Evolutionary conservation across 2,113 vertebrate species (phyloP), one percentile per base, ranked within the genome.

Genomic region (Crotalus horridus): DNA sequence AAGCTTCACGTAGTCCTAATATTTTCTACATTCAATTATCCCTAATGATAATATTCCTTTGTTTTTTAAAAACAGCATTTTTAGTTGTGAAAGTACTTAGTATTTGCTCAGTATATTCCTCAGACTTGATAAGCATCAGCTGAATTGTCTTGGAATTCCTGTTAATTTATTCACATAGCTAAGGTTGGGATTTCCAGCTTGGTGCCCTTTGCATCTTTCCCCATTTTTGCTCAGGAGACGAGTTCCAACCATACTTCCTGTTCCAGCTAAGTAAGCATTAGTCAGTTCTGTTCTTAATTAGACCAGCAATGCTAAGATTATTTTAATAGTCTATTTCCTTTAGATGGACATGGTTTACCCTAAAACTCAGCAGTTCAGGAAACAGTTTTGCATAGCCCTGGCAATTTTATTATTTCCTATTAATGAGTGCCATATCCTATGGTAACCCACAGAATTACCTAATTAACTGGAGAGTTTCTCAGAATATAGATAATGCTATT

Each of bases 401-500:
- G 64, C 95, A 97, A 96, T 96, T 90, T 96, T 97, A 97, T 96
- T 96, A 96, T 97, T 98, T 98, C 97, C 97, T 97, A 96, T 94
- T 96, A 96, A 92, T 15, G 29, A 96, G 91, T 91, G 93, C 33
- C 9, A 74, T 92, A 96, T 97, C 96, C 97, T 95, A 59, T 24
- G 92, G 94, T 95, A 94, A 94, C 64, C 93, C 96, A 69, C 55
- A 85, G 93, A 96, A 96, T 92, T 94, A 90, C 61, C 81, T 92
- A 94, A 69, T 92, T 91, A 94, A 95, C 88, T 92, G 26, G 81
- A 93, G 94, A 53, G 58, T 93, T 96, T 64, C 17, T 92, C 89
- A 95, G 94, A 95, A 91, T 39, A 8, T 93, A 93, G 0, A 3
- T 91, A 93, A 94, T 0, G 39, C 33, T 48, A 46, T 87, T 87